Conservation (phyloP, 2,888 invertebrate species). For the Fabriciana adippe region DNA sequence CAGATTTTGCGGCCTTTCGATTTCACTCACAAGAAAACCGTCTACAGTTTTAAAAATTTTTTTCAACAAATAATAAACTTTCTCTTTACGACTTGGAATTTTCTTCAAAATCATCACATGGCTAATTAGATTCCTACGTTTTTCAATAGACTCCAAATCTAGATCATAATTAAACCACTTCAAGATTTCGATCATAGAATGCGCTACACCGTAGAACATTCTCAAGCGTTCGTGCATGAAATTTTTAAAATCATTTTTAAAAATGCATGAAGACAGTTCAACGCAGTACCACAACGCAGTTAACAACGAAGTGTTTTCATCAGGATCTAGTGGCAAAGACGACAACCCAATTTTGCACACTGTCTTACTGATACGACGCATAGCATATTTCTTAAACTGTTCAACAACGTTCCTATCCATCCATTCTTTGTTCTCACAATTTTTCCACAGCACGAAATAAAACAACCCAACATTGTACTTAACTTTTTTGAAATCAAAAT, state of each 20-base stretch:
- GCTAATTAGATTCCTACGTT: conserved; percentile 46
- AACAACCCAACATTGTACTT: conserved; percentile 53
- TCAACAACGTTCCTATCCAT: conserved; percentile 55
- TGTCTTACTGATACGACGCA: conserved; percentile 49
- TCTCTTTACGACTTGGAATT: conserved; percentile 43
- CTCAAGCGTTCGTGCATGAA: conserved; percentile 50
- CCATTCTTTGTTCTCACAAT: conserved; percentile 55
- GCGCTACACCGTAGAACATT: conserved; percentile 45
- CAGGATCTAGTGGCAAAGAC: conserved; percentile 52
- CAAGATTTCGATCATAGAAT: conserved; percentile 51
- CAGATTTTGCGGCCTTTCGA: conserved; percentile 46
- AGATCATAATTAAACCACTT: conserved; percentile 47
- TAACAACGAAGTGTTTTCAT: conserved; percentile 43
- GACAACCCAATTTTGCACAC: conserved; percentile 52
- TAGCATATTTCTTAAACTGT: conserved; percentile 49
- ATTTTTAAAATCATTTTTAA: conserved; percentile 47
- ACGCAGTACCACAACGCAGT: conserved; percentile 56
- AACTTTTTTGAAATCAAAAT: conserved; percentile 52
- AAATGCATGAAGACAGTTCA: conserved; percentile 50
- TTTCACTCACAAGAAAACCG: conserved; percentile 49
- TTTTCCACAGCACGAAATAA: conserved; percentile 55
- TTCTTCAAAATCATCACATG: conserved; percentile 48
- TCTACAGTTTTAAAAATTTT: conserved; percentile 49
- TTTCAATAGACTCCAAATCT: conserved; percentile 44
- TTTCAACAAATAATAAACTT: conserved; percentile 45